Evolutionary conservation across 1,140 invertebrate species (phyloP).

Genomic region (Dufourea novaeangliae): DNA sequence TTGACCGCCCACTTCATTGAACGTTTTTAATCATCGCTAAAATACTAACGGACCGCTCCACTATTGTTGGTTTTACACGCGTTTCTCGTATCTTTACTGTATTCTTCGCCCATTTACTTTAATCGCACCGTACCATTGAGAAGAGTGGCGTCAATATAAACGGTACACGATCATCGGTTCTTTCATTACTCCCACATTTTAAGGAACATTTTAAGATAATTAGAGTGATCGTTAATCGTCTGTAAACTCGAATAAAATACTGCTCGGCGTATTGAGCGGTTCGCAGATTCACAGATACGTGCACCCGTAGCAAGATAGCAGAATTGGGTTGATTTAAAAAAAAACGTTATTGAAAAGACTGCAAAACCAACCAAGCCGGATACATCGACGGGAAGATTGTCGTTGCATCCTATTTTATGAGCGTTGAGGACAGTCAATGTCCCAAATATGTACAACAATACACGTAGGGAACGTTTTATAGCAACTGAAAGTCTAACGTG

Average conservation of each 20-base stretch:
- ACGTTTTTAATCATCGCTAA: not conserved
- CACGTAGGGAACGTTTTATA: not conserved
- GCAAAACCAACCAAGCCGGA: not conserved
- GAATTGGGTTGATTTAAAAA: slow-evolving; percentile 34
- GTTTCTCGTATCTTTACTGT: not conserved
- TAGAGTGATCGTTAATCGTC: slow-evolving; percentile 54
- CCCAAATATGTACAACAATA: not conserved
- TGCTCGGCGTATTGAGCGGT: slow-evolving; percentile 14
- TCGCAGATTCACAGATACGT: slow-evolving; percentile 5
- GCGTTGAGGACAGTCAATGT: not conserved
- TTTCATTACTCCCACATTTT: slow-evolving; percentile 46
- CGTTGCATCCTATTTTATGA: slow-evolving; percentile 1
- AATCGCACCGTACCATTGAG: slow-evolving; percentile 20
- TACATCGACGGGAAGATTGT: slow-evolving; percentile 34
- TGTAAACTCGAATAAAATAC: slow-evolving; percentile 47
- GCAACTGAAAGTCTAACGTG: slow-evolving; percentile 7
- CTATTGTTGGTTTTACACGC: not conserved
- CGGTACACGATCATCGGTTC: slow-evolving; percentile 44
- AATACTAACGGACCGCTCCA: slow-evolving; percentile 16
- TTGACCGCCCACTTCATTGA: not conserved
- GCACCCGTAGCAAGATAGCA: not conserved
- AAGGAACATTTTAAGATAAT: slow-evolving; percentile 59
- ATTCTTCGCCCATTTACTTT: slow-evolving; percentile 16
- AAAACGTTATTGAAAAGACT: slow-evolving; percentile 21
- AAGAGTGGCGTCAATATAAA: slow-evolving; percentile 35